Percentiles rank a stretch among this genome's conserved stretches.
Conservation (phyloP, 2,797 vertebrate genomes). For the Glyptemys insculpta region DNA sequence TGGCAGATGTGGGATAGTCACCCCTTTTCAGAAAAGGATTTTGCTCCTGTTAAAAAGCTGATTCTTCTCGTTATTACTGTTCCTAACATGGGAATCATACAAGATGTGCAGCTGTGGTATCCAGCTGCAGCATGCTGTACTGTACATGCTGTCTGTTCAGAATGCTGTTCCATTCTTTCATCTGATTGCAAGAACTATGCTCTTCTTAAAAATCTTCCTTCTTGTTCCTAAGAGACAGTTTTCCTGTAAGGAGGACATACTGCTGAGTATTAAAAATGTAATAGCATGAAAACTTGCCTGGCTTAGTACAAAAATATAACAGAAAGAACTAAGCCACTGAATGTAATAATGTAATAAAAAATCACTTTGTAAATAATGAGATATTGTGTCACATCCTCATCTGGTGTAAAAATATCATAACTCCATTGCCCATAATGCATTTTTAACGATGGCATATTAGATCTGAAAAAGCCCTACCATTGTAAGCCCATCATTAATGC, state of each 20-base stretch:
- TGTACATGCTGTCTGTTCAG: conserved; percentile 1
- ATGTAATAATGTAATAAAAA: not conserved
- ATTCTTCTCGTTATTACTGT: conserved; percentile 21
- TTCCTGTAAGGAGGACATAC: not conserved
- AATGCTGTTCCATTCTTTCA: conserved; percentile 31
- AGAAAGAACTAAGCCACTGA: not conserved
- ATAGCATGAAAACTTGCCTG: not conserved
- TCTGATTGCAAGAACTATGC: not conserved
- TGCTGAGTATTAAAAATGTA: not conserved
- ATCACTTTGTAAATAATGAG: not conserved
- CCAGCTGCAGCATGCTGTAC: conserved; percentile 32
- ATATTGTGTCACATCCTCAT: not conserved
- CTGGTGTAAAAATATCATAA: not conserved
- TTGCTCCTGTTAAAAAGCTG: not conserved
- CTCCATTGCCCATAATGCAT: not conserved
- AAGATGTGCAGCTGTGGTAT: not conserved
- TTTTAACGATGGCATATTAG: not conserved
- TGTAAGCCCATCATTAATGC: not conserved
- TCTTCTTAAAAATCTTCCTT: not conserved
- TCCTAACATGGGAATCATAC: not conserved
- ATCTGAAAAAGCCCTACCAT: not conserved
- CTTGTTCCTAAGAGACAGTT: not conserved
- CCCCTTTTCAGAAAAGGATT: not conserved
- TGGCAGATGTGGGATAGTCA: not conserved
- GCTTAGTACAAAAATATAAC: not conserved